A percentile compares a stretch with the other conserved stretches of the same genome.
These are phyloP conservation scores for Sebastes glaucus DNA, from an alignment of 2,797 vertebrate species.

Conservation along the genomic window DNA sequence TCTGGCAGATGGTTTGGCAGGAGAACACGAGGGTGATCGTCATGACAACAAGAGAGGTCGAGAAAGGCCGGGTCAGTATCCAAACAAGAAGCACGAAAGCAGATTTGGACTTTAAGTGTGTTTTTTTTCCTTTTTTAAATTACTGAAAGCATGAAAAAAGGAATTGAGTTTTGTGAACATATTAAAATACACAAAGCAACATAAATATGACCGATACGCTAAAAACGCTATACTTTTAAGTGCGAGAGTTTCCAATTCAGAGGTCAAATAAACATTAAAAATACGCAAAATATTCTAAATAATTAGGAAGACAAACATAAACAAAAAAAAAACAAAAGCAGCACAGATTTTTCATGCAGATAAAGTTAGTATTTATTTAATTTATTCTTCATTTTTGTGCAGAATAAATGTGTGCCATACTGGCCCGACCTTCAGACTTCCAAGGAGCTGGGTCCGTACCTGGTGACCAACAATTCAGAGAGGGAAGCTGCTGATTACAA, in stretches of 20 bases:
- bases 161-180: not conserved
- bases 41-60: slow-evolving; percentile 97
- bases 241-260: not conserved
- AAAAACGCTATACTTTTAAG: not conserved
- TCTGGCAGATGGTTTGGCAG: slow-evolving; percentile 99
- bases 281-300: not conserved
- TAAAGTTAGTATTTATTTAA: not conserved
- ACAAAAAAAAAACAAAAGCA: not conserved
- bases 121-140: not conserved
- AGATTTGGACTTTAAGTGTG: not conserved
- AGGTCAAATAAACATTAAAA: not conserved
- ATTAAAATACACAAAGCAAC: not conserved
- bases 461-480: slow-evolving; percentile 80
- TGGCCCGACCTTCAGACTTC: slow-evolving; percentile 85
- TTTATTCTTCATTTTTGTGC: slow-evolving; percentile 13
- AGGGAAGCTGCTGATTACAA: slow-evolving; percentile 88
- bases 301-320: not conserved
- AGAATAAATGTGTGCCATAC: slow-evolving; percentile 98
- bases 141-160: not conserved
- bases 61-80: slow-evolving; percentile 93
- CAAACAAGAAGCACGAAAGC: not conserved
- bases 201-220: not conserved
- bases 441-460: slow-evolving; percentile 81
- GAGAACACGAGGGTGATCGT: slow-evolving; percentile 91
- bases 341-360: not conserved